Evolutionary conservation across 2,113 vertebrate genomes (phyloP), one percentile per base, ranked within the genome.

Genomic region (Nibea albiflora): DNA sequence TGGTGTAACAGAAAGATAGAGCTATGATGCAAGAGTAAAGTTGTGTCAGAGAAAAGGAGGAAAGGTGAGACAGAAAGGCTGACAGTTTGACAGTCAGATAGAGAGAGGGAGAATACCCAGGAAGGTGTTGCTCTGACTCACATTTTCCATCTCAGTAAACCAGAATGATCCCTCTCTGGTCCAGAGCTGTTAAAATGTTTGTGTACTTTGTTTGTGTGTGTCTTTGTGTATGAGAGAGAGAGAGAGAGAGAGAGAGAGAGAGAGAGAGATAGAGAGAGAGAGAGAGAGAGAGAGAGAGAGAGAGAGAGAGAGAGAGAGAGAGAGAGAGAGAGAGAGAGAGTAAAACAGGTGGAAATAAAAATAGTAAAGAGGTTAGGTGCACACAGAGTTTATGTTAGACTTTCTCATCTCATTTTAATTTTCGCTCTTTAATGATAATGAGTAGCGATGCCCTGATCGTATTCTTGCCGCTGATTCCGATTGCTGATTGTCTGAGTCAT

Each of bases 181-280:
- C 75, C 65, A 82, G 64, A 78, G 65, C 82, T 76, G 72, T 67
- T 68, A 24, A n/a, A 62, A 52, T 79, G 64, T 84, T 69, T 42
- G 46, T 3, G 6, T 64, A 1, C 35, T 68, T 26, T 9, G 20
- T 49, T 44, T 60, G n/a, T 57, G n/a, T 77, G 53, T 58, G 1
- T 17, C 2, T 42, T 14, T n/a, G 20, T n/a, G 31, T 61, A 19
- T 58, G 28, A 39, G 58, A 35, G 17, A 39, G 58, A 12, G 16
- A 31, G 6, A 35, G 17, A 39, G 58, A 12, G 16, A 31, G 12
- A 24, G 3, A 24, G 44, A 68, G 19, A 39, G 22, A 15, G 17
- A 47, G 28, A 63, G 20, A 39, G 28, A 69, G n/a, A n/a, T n/a
- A 35, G 17, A 39, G 58, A 12, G 16, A 31, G 6, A 35, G 17